phyloP scores from a whole-genome alignment of 1,140 invertebrate species.

The Magallana gigas region DNA sequence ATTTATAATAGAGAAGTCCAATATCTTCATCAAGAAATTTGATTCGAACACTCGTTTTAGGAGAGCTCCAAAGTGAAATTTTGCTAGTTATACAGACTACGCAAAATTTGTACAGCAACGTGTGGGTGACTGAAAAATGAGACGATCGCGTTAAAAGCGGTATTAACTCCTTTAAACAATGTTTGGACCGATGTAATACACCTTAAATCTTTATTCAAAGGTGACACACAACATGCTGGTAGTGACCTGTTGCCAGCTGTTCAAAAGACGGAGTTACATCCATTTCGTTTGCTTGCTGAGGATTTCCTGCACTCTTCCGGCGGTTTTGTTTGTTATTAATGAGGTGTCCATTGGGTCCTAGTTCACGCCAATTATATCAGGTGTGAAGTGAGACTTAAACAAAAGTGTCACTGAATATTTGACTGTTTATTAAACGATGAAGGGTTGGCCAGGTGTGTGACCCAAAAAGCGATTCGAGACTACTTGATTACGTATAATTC shows the following conservation, averaged over 20 bases:
- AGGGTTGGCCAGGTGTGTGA: conserved; percentile 18
- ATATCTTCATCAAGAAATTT: no score
- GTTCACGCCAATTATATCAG: conserved; percentile 33
- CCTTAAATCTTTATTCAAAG: conserved; percentile 30
- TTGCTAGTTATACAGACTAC: no score
- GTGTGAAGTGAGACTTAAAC: conserved; percentile 21
- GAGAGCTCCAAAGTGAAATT: no score
- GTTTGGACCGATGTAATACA: not conserved
- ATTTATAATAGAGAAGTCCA: no score
- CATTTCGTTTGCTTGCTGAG: conserved; percentile 1
- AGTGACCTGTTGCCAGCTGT: conserved; percentile 13
- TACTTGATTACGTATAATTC: not conserved
- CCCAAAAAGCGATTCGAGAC: conserved; percentile 21
- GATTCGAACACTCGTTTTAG: no score
- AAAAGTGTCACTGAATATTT: conserved; percentile 34
- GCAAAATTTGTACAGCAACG: not conserved
- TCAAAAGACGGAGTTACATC: conserved; percentile 14
- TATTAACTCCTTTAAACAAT: conserved; percentile 2
- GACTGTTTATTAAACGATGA: conserved; percentile 34
- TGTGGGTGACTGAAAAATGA: conserved; percentile 28
- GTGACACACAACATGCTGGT: conserved; percentile 24
- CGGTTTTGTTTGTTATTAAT: not conserved
- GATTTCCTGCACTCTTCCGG: conserved; percentile 18
- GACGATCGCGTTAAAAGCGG: conserved; percentile 10
- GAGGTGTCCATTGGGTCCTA: conserved; percentile 8